Percentiles rank a stretch among this genome's conserved stretches.
Evolutionary conservation across 2,888 invertebrate genomes (phyloP).

Genomic region (Eucera pruinosa): DNA sequence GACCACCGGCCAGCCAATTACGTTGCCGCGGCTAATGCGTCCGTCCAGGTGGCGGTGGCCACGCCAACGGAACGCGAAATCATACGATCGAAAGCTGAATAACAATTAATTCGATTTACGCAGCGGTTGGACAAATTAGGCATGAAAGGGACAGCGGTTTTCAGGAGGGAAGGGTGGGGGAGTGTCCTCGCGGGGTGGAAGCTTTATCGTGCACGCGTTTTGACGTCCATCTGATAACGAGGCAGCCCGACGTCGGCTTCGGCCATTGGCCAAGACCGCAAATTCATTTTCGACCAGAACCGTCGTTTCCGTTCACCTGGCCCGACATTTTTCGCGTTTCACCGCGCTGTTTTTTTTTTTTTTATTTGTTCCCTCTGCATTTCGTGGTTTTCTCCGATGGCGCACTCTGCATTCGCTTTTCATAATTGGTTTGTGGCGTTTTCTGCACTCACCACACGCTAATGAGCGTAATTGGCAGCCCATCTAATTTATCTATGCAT

Average conservation of each 20-base stretch:
- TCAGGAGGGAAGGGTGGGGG: conserved; percentile 25
- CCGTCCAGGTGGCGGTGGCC: conserved; percentile 26
- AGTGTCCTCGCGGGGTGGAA: not conserved
- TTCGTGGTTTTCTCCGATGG: not conserved
- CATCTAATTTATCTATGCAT: conserved; percentile 70
- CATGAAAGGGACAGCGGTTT: conserved; percentile 75
- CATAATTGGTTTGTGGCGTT: conserved; percentile 68
- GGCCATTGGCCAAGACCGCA: conserved; percentile 55
- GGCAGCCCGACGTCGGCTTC: conserved; percentile 15
- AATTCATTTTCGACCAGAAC: conserved; percentile 63
- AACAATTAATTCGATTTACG: conserved; percentile 72
- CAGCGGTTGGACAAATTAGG: conserved; percentile 64
- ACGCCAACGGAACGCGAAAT: conserved; percentile 37
- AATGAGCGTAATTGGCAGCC: conserved; percentile 71
- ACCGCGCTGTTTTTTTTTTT: conserved; percentile 23
- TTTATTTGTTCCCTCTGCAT: not conserved
- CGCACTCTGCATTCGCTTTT: conserved; percentile 53
- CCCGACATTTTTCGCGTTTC: conserved; percentile 32
- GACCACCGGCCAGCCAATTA: conserved; percentile 43
- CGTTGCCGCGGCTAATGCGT: conserved; percentile 46
- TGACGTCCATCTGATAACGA: conserved; percentile 59
- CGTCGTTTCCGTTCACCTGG: conserved; percentile 20
- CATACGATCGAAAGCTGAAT: conserved; percentile 62
- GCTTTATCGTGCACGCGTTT: conserved; percentile 63
- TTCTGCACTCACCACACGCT: conserved; percentile 69